A percentile compares a stretch with the other conserved stretches of the same genome.
phyloP scores from a whole-genome alignment of 2,888 invertebrate genomes.

The Leistus spinibarbis region DNA sequence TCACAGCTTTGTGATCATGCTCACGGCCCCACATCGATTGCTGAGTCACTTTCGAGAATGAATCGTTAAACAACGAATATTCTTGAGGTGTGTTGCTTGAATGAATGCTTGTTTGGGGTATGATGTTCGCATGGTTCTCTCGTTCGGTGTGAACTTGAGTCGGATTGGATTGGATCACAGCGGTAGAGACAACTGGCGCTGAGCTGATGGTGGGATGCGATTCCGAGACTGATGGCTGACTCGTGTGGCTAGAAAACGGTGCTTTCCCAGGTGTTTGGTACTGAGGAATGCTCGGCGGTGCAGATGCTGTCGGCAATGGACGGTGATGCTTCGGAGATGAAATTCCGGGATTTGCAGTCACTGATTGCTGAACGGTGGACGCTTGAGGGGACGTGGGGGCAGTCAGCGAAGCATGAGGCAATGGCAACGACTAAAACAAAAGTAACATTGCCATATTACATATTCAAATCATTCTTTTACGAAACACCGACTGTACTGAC shows the following conservation, averaged over 20 bases:
- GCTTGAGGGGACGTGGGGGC: constrained; percentile 51
- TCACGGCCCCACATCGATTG: constrained; percentile 68
- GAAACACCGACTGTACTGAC: neutral
- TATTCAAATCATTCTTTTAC: neutral
- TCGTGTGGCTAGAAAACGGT: constrained; percentile 42
- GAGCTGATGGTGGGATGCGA: constrained; percentile 15
- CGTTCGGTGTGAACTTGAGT: constrained; percentile 41
- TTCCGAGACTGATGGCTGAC: constrained; percentile 51
- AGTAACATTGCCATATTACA: constrained; percentile 39
- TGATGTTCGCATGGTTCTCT: neutral
- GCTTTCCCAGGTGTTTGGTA: constrained; percentile 27
- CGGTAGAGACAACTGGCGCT: constrained; percentile 46
- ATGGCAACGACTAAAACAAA: constrained; percentile 41
- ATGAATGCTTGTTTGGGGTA: constrained; percentile 33
- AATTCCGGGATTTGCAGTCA: constrained; percentile 43
- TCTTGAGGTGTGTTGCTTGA: constrained; percentile 67
- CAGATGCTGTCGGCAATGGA: constrained; percentile 54
- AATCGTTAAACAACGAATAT: constrained; percentile 88
- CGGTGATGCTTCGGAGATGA: constrained; percentile 52
- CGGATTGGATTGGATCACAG: constrained; percentile 46
- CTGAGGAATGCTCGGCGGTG: constrained; percentile 52
- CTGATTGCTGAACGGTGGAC: constrained; percentile 23
- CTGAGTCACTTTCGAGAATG: constrained; percentile 68
- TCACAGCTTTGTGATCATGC: constrained; percentile 66
- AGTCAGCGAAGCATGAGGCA: constrained; percentile 44